A percentile compares a stretch with the other conserved stretches of the same genome.
Evolutionary conservation across 30 jellyfish, hydroid and myxozoan species (phyloP).

Genomic region (Chironex yamaguchii): DNA sequence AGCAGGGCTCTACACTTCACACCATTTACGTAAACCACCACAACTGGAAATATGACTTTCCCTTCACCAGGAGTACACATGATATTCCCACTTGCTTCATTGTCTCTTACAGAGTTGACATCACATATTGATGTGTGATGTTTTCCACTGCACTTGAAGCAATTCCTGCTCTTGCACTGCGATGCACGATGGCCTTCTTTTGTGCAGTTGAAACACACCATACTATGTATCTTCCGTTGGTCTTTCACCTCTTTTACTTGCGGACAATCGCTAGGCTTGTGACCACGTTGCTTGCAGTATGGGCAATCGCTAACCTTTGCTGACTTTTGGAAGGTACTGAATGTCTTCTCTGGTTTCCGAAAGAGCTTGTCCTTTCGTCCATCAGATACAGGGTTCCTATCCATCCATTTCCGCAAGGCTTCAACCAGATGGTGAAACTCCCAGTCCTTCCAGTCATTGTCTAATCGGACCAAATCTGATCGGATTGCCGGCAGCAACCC

Average conservation of each 20-base stretch:
- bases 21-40: slow-evolving; percentile 62
- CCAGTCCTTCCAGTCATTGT: slow-evolving; percentile 64
- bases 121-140: slow-evolving; percentile 83
- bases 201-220: slow-evolving; percentile 66
- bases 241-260: slow-evolving; percentile 33
- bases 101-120: too few relatives aligned
- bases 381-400: slow-evolving; percentile 46
- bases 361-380: not conserved
- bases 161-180: slow-evolving; percentile 62
- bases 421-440: slow-evolving; percentile 55
- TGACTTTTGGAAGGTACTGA: slow-evolving; percentile 9
- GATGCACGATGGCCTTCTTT: slow-evolving; percentile 68
- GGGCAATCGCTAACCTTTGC: slow-evolving; percentile 21
- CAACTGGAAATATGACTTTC: slow-evolving; percentile 57
- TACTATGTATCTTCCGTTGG: slow-evolving; percentile 26
- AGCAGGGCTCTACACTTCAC: slow-evolving; percentile 65
- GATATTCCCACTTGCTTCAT: too few relatives aligned
- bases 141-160: slow-evolving; percentile 55
- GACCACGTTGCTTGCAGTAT: slow-evolving; percentile 49
- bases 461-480: slow-evolving; percentile 52
- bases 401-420: slow-evolving; percentile 46
- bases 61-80: slow-evolving; percentile 41
- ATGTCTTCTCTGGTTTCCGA: slow-evolving; percentile 23
- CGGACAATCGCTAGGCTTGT: slow-evolving; percentile 56
- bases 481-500: slow-evolving; percentile 54